Conservation (phyloP, 1,140 invertebrate genomes). For the Drosophila arizonae region DNA sequence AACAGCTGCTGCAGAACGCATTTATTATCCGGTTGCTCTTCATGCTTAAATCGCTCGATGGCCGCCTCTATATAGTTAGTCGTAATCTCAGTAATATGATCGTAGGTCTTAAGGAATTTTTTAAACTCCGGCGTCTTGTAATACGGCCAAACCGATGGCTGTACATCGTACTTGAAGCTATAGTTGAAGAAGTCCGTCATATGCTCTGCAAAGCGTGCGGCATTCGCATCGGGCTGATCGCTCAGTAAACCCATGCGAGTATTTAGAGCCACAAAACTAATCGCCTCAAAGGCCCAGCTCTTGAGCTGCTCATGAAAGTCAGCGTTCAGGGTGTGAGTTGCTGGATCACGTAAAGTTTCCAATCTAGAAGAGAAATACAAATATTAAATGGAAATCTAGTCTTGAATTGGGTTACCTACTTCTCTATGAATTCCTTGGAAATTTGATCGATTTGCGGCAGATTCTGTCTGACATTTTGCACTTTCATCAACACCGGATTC, state of each 20-base stretch:
- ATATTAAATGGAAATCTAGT: neutral
- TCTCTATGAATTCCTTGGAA: slow-evolving; percentile 62
- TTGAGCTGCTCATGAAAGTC: slow-evolving; percentile 86
- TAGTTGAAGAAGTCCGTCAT: slow-evolving; percentile 84
- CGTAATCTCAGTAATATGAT: slow-evolving; percentile 73
- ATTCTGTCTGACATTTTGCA: slow-evolving; percentile 67
- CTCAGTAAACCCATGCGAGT: slow-evolving; percentile 72
- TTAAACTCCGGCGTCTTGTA: slow-evolving; percentile 85
- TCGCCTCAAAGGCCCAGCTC: slow-evolving; percentile 88
- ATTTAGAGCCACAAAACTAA: slow-evolving; percentile 87
- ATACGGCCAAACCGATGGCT: slow-evolving; percentile 86
- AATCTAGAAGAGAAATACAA: slow-evolving; percentile 78
- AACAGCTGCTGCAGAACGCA: slow-evolving; percentile 85
- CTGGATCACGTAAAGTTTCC: slow-evolving; percentile 82
- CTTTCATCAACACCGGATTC: slow-evolving; percentile 71
- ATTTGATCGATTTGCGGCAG: slow-evolving; percentile 65
- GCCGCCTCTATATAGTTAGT: slow-evolving; percentile 65
- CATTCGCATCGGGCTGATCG: slow-evolving; percentile 83
- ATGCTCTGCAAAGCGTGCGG: slow-evolving; percentile 84
- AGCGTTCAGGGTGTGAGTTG: slow-evolving; percentile 84
- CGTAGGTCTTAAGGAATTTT: slow-evolving; percentile 84
- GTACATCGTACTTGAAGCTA: slow-evolving; percentile 85
- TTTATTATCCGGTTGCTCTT: slow-evolving; percentile 84
- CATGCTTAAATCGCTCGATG: slow-evolving; percentile 82
- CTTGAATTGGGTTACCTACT: slow-evolving; percentile 23